Evolutionary conservation across 2,113 vertebrate species (phyloP), one percentile per base, ranked within the genome.

Genomic region (Probosciger aterrimus): DNA sequence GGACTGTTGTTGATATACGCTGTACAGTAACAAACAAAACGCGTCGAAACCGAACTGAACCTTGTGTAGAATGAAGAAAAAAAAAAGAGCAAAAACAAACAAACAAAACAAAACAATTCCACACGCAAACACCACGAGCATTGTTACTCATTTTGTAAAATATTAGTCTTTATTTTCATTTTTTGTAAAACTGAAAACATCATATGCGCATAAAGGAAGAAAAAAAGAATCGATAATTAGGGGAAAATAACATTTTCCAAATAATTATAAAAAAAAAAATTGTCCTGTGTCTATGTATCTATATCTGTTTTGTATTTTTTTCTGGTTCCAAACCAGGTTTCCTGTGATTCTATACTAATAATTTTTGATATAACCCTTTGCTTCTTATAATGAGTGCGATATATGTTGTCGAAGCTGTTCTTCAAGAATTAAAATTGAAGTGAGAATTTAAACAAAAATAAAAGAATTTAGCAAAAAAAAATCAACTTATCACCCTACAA

Each of bases 301-400:
- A 99, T 99, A 99, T 99, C 99, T 99, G 99, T 99, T 99, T 99
- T 99, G 99, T 99, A 98, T 99, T 99, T 98, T 99, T 99, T 99
- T 99, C 99, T 99, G 99, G 99, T 99, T 99, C 99, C 99, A 99
- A 99, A 99, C 99, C 99, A 99, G 98, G 98, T 98, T 99, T 99
- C 99, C 99, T 99, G 99, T 99, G 99, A 99, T 99, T 99, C 99
- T 99, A 99, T 99, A 99, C 99, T 99, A 99, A 99, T 99, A 99
- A 99, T 99, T 99, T 99, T 99, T 99, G 98, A 99, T 99, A 99
- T 99, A 99, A 99, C 99, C 99, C 99, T 99, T 99, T 99, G 99
- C 99, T 99, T 99, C 99, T 99, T 99, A 99, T 99, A 99, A 99
- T 99, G 99, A 99, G 99, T 99, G 99, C 99, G 99, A 99, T 99